Base-by-base conservation (phyloP, 2,888 invertebrate genomes). In the Scrobipalpa atriplicella region DNA sequence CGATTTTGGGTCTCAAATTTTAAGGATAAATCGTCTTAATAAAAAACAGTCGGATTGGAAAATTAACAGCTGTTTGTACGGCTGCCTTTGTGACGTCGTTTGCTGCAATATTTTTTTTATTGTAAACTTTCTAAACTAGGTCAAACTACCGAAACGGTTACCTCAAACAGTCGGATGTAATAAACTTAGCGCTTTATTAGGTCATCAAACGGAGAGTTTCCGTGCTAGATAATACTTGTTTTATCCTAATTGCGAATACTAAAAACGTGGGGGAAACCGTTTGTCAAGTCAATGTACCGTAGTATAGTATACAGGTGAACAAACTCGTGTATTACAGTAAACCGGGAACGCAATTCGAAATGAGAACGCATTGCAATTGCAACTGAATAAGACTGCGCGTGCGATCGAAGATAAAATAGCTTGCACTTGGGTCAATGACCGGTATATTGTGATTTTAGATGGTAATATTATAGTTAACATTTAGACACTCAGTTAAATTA, bases 331-430 rank as follows among this genome's bases (percentile, higher is more conserved):
- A 11, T 52, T 52, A 10, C 16, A 56, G 56, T 64, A 67, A 13
- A 67, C 56, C 60, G 38, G 68, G 64, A 68, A 65, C 64, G 51
- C 38, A 39, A 8, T 16, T 65, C 64, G 51, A 47, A 39, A 8
- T 18, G 63, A 21, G 47, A 65, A 19, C 39, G 63, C 43, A 64
- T 47, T 64, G n/a, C 29, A 38, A n/a, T 16, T 58, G 58, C 36
- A 38, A 8, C 16, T n/a, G 38, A 36, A 36, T n/a, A 38, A 13
- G 58, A 58, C n/a, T n/a, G n/a, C 16, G 58, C 58, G 36, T 52
- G 19, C 21, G 18, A 52, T 21, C 18, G 18, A 16, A 13, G 58
- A 16, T 38, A 19, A 38, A 58, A 29, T n/a, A n/a, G 13, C 16
- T 38, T 58, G 36, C 58, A 16, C 38, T 56, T 8, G 18, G 38